phyloP scores from a whole-genome alignment of 2,113 vertebrate genomes.

The Bucco capensis region DNA sequence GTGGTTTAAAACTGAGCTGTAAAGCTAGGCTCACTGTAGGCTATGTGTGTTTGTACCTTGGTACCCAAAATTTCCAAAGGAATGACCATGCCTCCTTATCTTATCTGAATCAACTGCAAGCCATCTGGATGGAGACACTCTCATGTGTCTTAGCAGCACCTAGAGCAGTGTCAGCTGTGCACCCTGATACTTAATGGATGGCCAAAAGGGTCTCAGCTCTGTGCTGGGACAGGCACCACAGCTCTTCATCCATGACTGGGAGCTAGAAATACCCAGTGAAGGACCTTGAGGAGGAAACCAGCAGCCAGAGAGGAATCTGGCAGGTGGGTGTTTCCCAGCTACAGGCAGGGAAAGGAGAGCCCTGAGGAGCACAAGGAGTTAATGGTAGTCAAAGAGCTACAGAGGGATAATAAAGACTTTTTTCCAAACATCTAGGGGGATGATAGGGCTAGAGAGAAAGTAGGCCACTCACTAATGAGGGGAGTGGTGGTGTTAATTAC shows the following conservation, averaged over 20 bases:
- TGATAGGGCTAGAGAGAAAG: slow-evolving; percentile 10
- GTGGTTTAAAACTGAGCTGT: not conserved
- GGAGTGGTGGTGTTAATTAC: slow-evolving; percentile 45
- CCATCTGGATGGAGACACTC: not conserved
- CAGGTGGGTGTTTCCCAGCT: not conserved
- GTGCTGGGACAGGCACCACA: not conserved
- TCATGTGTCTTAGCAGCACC: not conserved
- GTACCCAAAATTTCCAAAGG: not conserved
- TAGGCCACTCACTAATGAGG: slow-evolving; percentile 41
- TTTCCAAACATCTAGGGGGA: not conserved
- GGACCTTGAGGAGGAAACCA: not conserved
- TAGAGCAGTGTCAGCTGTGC: not conserved
- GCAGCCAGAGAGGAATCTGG: fast-evolving
- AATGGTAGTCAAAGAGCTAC: not conserved
- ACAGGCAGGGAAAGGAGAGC: not conserved
- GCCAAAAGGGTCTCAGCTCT: not conserved
- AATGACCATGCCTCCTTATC: not conserved
- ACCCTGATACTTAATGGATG: not conserved
- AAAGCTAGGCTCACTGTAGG: not conserved
- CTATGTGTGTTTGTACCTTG: not conserved
- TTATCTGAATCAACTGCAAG: not conserved
- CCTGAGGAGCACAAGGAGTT: not conserved
- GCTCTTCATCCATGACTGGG: not conserved
- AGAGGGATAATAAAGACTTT: not conserved
- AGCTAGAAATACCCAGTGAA: not conserved